phyloP scores from a whole-genome alignment of 2,888 invertebrate species.

The Eilema depressum region DNA sequence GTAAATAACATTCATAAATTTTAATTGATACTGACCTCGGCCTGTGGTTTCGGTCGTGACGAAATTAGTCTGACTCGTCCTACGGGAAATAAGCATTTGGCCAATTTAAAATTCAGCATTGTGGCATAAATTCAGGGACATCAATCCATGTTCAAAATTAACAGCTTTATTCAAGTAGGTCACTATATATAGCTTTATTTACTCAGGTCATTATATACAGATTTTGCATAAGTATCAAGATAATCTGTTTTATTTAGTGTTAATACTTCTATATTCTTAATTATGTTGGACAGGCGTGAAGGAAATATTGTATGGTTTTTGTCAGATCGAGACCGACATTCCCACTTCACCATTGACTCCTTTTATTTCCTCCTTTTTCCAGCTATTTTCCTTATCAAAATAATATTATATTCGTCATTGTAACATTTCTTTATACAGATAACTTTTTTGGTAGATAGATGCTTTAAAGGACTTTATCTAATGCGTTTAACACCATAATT shows the following conservation, averaged over 20 bases:
- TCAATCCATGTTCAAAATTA: background rate
- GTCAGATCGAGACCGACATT: background rate
- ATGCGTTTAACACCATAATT: too few species aligned
- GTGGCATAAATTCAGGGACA: background rate
- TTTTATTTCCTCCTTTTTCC: background rate
- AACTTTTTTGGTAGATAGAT: too few species aligned
- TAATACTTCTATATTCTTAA: background rate
- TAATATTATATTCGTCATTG: too few species aligned
- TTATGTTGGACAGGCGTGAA: background rate
- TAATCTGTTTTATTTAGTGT: background rate
- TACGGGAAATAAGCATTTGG: slow-evolving; percentile 8
- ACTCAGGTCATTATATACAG: background rate
- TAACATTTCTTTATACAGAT: too few species aligned
- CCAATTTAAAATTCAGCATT: slow-evolving; percentile 8
- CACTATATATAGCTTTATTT: background rate
- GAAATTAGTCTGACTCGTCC: slow-evolving; percentile 17
- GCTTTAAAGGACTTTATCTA: too few species aligned
- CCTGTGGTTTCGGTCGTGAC: slow-evolving; percentile 6
- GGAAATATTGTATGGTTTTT: background rate
- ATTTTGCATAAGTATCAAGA: background rate
- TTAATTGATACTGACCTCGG: slow-evolving; percentile 13
- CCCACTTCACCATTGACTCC: too few species aligned
- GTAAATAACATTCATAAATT: slow-evolving; percentile 18
- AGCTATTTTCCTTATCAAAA: background rate
- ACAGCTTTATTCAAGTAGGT: background rate